Base-by-base conservation (phyloP, 2,888 invertebrate genomes). In the Hydroisotoma schaefferi region DNA sequence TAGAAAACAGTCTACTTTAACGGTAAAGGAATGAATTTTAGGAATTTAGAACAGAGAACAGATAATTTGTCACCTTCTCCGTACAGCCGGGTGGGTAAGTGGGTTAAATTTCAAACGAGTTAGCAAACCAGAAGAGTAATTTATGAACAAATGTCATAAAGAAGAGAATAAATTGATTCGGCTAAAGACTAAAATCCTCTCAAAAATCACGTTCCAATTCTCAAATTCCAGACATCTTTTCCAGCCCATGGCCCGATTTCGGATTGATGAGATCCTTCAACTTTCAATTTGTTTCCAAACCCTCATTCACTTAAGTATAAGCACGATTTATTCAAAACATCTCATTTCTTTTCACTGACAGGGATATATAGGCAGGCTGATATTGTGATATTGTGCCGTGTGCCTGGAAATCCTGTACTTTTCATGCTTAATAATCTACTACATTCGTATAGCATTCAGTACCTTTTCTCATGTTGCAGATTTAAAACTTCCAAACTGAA, bases 191-290 rank as follows among this genome's bases (percentile, higher is more conserved):
- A 49, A 58, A 59, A 63, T 63, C 46, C 46, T 25, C 18, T 22
- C 33, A n/a, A 44, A 37, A 63, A 63, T 63, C 63, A 63, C 63
- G 63, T 63, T 56, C 59, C 40, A 47, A 23, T 25, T 54, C 54
- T 54, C 54, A 54, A n/a, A n/a, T n/a, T n/a, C n/a, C n/a, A n/a
- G n/a, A n/a, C n/a, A n/a, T n/a, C 40, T 54, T 54, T 54, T 40
- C 54, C 15, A 23, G 28, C 12, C 18, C 10, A 4, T 47, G 23
- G 6, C 4, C 23, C 23, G 18, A 3, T 4, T 52, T n/a, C 18
- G 51, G 51, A 52, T 52, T 52, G 51, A 52, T 52, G 51, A 33
- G 37, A 29, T 22, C 20, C 29, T 52, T 52, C 51, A 52, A 52
- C 22, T 33, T 23, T 26, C 46, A 37, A 47, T 55, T 55, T 46